Evolutionary conservation across 2,797 vertebrate genomes (phyloP).

Genomic region (Notamacropus eugenii): DNA sequence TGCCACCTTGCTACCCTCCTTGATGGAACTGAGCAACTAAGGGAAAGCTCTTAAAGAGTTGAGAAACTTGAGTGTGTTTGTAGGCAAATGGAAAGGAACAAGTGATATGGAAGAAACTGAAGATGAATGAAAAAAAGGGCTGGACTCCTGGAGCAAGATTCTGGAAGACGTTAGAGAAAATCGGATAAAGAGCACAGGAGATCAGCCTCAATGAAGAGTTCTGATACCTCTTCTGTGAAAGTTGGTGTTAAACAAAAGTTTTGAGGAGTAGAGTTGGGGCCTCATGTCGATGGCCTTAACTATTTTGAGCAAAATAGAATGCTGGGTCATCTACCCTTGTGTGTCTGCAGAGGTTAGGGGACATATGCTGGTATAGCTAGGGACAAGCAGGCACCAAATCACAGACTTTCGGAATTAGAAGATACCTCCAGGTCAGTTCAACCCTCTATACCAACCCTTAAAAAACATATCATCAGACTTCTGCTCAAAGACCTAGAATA

Average conservation of each 20-base stretch:
- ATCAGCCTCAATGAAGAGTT: background rate
- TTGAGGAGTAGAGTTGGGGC: background rate
- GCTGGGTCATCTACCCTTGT: background rate
- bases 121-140: background rate
- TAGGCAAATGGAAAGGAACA: background rate
- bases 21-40: background rate
- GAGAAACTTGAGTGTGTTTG: background rate
- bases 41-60: background rate
- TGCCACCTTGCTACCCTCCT: background rate
- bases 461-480: background rate
- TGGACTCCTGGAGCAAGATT: background rate
- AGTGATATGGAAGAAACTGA: background rate
- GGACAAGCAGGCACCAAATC: background rate
- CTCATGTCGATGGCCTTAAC: background rate
- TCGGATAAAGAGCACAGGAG: background rate
- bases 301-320: background rate
- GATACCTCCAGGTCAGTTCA: background rate
- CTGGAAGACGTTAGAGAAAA: background rate
- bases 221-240: background rate
- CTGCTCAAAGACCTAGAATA: background rate
- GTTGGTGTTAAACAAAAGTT: background rate
- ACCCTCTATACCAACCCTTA: background rate
- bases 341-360: background rate
- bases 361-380: background rate
- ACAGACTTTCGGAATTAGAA: background rate